Evolutionary conservation across 1,140 invertebrate species (phyloP).

Genomic region (Lepidurus apus): DNA sequence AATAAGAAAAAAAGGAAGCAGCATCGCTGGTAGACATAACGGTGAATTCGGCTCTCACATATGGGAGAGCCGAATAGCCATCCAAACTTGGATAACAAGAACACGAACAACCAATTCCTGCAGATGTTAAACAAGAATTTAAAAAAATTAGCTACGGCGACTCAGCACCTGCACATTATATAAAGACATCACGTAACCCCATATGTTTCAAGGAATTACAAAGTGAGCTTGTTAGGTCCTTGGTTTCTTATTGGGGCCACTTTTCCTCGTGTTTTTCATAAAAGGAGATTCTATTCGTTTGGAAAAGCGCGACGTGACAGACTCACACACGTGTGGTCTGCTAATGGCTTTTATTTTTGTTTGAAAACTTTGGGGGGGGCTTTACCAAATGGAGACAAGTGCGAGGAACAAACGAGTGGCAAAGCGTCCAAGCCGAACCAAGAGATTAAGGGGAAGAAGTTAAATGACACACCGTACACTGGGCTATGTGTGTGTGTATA

Average conservation of each 20-base stretch:
- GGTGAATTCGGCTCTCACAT: no score
- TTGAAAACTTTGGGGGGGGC: not conserved
- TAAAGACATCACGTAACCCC: not conserved
- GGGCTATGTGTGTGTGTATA: not conserved
- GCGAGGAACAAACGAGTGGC: conserved; percentile 13
- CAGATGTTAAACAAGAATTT: conserved; percentile 24
- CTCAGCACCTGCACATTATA: conserved; percentile 14
- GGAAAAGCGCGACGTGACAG: not conserved
- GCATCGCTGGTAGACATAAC: no score
- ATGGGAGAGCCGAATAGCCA: not conserved
- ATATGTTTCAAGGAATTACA: not conserved
- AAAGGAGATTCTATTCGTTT: not conserved
- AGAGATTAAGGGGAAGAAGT: conserved; percentile 16
- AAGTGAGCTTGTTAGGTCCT: not conserved
- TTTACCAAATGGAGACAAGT: conserved; percentile 13
- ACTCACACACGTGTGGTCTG: not conserved
- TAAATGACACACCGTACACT: not conserved
- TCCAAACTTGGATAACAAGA: not conserved
- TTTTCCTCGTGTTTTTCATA: not conserved
- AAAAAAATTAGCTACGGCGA: not conserved
- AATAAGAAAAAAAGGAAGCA: no score
- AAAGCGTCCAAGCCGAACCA: not conserved
- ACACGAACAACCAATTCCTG: not conserved
- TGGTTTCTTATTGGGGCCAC: not conserved
- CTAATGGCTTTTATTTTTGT: not conserved